These are phyloP conservation scores for Takifugu ocellatus DNA, from an alignment of 2,797 vertebrate species.

Conservation along the genomic window DNA sequence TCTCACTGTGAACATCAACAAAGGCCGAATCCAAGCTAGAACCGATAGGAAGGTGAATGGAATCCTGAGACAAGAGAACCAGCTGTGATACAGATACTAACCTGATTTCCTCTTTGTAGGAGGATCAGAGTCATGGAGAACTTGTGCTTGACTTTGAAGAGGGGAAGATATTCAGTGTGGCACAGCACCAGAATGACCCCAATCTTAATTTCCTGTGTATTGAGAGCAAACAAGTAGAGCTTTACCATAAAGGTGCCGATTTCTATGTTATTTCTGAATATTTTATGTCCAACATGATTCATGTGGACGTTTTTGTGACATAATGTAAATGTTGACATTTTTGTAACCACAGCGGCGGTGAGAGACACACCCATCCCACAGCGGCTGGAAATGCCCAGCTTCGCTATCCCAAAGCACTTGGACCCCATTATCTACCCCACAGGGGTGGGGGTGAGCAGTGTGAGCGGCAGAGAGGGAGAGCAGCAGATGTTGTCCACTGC, in stretches of 20 bases:
- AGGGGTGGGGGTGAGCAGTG: conserved; percentile 83
- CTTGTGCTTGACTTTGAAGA: conserved; percentile 85
- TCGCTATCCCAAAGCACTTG: conserved; percentile 77
- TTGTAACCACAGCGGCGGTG: conserved; percentile 70
- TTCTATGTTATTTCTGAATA: conserved; percentile 1
- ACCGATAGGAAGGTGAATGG: conserved; percentile 83
- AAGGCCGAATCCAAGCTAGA: conserved; percentile 83
- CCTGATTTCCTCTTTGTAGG: conserved; percentile 52
- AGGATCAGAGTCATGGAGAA: conserved; percentile 83
- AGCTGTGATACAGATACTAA: neutral
- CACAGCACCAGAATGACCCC: conserved; percentile 84
- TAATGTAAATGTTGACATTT: neutral
- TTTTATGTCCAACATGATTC: neutral
- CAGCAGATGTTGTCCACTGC: conserved; percentile 86
- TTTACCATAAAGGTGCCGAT: conserved; percentile 83
- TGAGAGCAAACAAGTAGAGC: conserved; percentile 81
- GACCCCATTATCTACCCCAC: conserved; percentile 87
- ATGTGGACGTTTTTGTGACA: neutral
- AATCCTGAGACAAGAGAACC: neutral
- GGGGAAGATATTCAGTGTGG: conserved; percentile 86
- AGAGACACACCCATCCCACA: conserved; percentile 76
- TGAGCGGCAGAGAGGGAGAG: conserved; percentile 69
- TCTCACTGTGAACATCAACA: conserved; percentile 79
- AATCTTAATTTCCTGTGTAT: conserved; percentile 87
- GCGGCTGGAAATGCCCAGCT: conserved; percentile 81